Evolutionary conservation across 2,888 invertebrate species (phyloP), one percentile per base, ranked within the genome.

Genomic region (Machimus rusticus): DNA sequence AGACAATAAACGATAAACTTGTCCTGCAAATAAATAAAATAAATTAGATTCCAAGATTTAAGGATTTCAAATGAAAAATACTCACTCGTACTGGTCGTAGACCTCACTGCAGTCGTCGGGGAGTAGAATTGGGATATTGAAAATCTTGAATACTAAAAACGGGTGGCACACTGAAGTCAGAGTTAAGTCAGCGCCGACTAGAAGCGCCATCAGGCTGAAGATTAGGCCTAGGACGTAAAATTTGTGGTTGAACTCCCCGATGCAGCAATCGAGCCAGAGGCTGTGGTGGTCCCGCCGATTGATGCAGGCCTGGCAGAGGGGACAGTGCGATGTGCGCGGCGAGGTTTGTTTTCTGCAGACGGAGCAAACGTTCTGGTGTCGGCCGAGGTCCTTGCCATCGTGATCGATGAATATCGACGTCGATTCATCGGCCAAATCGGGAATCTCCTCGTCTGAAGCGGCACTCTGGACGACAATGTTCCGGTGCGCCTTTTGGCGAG

Each of bases 131-230:
- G 91, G 91, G 28, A 92, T 90, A 14, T 91, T 91, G 39, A 91
- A 87, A 2, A 93, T 74, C 2, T 91, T 91, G 16, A 91, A 90
- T 12, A 92, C 89, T 79, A 92, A 87, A 90, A 95, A 95, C 0
- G 97, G 97, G 92, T 97, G 97, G 91, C 98, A 97, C 0, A 98
- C 95, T n/a, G 97, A 96, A 0, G 97, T 98, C 89, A 98, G 93
- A 1, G 97, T 96, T 84, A 98, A 93, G 92, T 97, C 96, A 5
- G 96, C 95, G 76, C 97, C 97, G 91, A 96, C 95, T 74, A 95
- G 90, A 86, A 97, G 93, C 37, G 96, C 95, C 19, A 94, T 93
- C 86, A 96, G 93, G 5, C 95, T 95, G 90, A 95, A 94, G 79
- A 95, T 90, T 88, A 97, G 93, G 28, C 96, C 95, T 84, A 94